Base-by-base conservation (phyloP, 2,888 invertebrate genomes). In the Oligia fasciuncula region DNA sequence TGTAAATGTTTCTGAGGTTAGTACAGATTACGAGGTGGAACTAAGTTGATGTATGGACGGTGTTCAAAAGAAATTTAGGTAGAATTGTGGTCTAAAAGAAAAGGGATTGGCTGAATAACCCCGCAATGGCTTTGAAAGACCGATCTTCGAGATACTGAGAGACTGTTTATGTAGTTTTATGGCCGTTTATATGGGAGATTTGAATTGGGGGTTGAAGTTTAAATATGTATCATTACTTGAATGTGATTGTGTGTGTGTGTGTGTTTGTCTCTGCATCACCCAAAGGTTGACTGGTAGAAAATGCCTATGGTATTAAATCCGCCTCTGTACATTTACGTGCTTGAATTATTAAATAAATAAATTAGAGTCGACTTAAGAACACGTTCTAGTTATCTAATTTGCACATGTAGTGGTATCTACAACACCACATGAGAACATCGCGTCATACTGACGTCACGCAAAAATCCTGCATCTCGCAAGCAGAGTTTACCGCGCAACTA, bases 41-140 rank as follows among this genome's bases (percentile, higher is more conserved):
- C 92, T 94, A 93, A 94, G 93, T 94, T 95, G 95, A 95, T 95
- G 92, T 93, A 95, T 94, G 90, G 93, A 91, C 90, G 93, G 92
- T 92, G 92, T 91, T 93, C 91, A 85, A 89, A 93, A 93, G 92
- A 93, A 93, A 92, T 92, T 92, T 93, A 93, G 92, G 91, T 91
- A 91, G 93, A 91, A 92, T 90, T 92, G 89, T 89, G 89, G 87
- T 90, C 86, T 89, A 90, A 87, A 86, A 88, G 90, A 90, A 90
- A 87, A 88, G 81, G 87, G 87, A 89, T 87, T 83, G 84, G 83
- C 77, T 85, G 88, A 87, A 88, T 90, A 89, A 85, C 86, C 80
- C 77, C 77, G 76, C 75, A 76, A 86, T 86, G 85, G 84, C 85
- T 86, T 90, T 87, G 79, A 78, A 81, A 80, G 83, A 79, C 86